phyloP scores from a whole-genome alignment of 2,888 invertebrate genomes.

The Augochlorella aurata region DNA sequence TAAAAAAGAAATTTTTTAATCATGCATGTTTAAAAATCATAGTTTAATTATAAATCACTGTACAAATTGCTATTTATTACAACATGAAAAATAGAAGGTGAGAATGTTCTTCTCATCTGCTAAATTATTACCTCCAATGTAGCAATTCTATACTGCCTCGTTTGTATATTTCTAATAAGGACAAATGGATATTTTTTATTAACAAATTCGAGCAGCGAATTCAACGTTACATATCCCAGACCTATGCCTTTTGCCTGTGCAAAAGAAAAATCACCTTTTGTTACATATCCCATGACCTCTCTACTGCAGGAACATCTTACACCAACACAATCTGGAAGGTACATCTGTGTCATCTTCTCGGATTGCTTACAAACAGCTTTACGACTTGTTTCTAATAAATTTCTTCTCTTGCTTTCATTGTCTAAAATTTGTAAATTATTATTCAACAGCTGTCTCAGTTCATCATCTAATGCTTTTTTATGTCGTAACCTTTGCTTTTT shows the following conservation, averaged over 20 bases:
- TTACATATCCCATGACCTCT: conserved; percentile 89
- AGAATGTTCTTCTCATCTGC: conserved; percentile 18
- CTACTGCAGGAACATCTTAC: conserved; percentile 87
- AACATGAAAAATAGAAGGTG: not conserved
- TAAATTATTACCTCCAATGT: conserved; percentile 68
- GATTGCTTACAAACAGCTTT: conserved; percentile 82
- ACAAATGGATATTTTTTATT: conserved; percentile 81
- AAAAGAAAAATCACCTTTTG: conserved; percentile 88
- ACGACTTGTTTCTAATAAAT: conserved; percentile 39
- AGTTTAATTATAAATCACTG: not conserved
- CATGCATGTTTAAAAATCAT: conserved; percentile 18
- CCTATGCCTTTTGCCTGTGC: conserved; percentile 87
- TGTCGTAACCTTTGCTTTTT: conserved; percentile 84
- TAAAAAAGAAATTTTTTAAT: not conserved
- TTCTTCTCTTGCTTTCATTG: conserved; percentile 38
- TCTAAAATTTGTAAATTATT: conserved; percentile 56
- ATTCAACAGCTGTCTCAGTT: conserved; percentile 27
- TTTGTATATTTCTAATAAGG: conserved; percentile 86
- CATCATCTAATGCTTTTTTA: conserved; percentile 82
- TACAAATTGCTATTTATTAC: conserved; percentile 13
- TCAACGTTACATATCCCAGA: conserved; percentile 87
- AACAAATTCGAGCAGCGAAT: conserved; percentile 84
- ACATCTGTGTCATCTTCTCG: conserved; percentile 86
- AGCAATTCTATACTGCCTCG: conserved; percentile 87
- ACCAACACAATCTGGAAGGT: conserved; percentile 85